Conservation (phyloP, 2,888 invertebrate genomes). For the Drosophila ezoana region DNA sequence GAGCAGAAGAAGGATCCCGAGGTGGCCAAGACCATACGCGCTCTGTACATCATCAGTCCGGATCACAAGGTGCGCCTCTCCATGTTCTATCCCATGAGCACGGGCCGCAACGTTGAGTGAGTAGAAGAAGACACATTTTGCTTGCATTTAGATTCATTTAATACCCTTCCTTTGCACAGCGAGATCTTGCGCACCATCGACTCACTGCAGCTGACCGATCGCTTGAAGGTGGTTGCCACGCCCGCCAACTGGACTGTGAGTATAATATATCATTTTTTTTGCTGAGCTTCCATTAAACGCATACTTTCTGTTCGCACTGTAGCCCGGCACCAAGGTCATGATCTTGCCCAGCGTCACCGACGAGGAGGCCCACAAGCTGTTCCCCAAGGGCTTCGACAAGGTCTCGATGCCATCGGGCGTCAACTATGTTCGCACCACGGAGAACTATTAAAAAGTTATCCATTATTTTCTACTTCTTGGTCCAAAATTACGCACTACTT, state of each 20-base stretch:
- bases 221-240: slow-evolving; percentile 90
- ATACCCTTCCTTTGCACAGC: slow-evolving; percentile 84
- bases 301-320: neutral
- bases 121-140: slow-evolving; percentile 74
- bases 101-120: slow-evolving; percentile 94
- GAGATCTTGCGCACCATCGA: slow-evolving; percentile 94
- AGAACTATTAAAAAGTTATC: slow-evolving; percentile 86
- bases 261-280: slow-evolving; percentile 10
- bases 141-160: neutral
- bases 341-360: slow-evolving; percentile 90
- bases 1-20: slow-evolving; percentile 88
- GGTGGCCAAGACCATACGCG: slow-evolving; percentile 89
- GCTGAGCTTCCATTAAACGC: neutral
- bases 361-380: slow-evolving; percentile 88
- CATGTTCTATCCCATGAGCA: slow-evolving; percentile 94
- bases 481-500: neutral
- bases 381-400: slow-evolving; percentile 89
- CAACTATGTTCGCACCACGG: slow-evolving; percentile 90
- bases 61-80: slow-evolving; percentile 91
- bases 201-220: slow-evolving; percentile 91
- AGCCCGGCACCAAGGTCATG: slow-evolving; percentile 92
- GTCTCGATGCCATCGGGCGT: slow-evolving; percentile 91
- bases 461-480: neutral
- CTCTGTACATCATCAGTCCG: slow-evolving; percentile 93
- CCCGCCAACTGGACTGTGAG: slow-evolving; percentile 94